These are phyloP conservation scores for Eudasyphora cyanicolor DNA, from an alignment of 2,888 invertebrate genomes.

Conservation along the genomic window DNA sequence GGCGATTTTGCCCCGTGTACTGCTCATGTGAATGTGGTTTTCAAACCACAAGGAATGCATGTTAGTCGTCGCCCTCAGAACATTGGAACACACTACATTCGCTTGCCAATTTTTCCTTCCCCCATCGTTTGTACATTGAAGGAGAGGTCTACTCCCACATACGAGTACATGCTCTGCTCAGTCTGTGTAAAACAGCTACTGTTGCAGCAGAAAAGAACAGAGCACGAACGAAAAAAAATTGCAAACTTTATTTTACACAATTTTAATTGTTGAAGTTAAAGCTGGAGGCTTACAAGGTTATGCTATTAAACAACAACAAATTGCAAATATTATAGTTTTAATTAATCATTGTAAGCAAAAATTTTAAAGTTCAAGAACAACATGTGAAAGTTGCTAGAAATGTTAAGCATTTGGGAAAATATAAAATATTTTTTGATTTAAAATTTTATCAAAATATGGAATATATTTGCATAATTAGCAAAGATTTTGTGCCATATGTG, in stretches of 20 bases:
- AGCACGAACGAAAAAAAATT: neutral
- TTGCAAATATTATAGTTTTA: constrained; percentile 20
- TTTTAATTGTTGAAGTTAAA: constrained; percentile 46
- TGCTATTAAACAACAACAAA: constrained; percentile 35
- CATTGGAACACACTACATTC: neutral
- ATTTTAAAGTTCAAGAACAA: neutral
- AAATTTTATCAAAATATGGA: no score
- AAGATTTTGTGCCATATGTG: no score
- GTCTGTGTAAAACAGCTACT: constrained; percentile 9
- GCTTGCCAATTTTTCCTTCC: no score
- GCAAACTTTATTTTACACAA: constrained; percentile 43
- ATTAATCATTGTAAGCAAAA: constrained; percentile 14
- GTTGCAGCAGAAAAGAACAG: constrained; percentile 1
- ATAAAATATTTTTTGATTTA: no score
- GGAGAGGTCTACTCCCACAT: neutral
- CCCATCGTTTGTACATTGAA: neutral
- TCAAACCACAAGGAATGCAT: constrained; percentile 14
- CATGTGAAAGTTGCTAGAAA: neutral
- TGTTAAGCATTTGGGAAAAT: no score
- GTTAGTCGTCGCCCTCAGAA: neutral
- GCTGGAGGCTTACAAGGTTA: constrained; percentile 40
- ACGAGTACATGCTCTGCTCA: neutral
- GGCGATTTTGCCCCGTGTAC: neutral
- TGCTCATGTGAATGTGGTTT: neutral
- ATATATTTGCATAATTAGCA: no score